A percentile compares a stretch with the other conserved stretches of the same genome.
Evolutionary conservation across 2,888 invertebrate genomes (phyloP).

Genomic region (Callinectes sapidus): DNA sequence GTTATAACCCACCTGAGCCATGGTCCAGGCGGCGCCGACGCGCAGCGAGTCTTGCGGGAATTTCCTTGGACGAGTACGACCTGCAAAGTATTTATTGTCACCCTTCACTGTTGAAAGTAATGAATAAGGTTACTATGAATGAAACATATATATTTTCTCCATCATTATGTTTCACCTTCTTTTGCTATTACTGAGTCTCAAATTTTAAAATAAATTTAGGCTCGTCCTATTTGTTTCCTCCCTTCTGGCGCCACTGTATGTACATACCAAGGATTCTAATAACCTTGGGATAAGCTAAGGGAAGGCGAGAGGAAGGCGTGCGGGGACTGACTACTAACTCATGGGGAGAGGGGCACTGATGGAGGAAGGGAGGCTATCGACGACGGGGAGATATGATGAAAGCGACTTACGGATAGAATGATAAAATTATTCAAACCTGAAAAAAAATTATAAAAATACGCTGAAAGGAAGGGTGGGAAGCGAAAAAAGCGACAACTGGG

Average conservation of each 20-base stretch:
- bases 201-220: neutral
- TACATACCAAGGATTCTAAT: no score
- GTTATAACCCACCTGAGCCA: slow-evolving; percentile 8
- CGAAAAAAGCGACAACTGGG: neutral
- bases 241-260: no score
- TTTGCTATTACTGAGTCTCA: neutral
- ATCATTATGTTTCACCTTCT: neutral
- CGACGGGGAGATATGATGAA: neutral
- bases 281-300: neutral
- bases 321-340: neutral
- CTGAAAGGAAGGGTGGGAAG: neutral
- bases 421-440: neutral
- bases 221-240: neutral
- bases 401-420: neutral
- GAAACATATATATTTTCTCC: neutral
- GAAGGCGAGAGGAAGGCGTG: neutral
- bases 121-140: neutral
- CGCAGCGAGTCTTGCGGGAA: slow-evolving; percentile 26
- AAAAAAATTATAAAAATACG: neutral
- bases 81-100: slow-evolving; percentile 12
- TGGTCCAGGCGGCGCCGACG: slow-evolving; percentile 22
- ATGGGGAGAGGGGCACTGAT: neutral
- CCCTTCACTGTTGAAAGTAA: neutral
- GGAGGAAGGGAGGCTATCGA: neutral
- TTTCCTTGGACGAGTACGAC: neutral